Base-by-base conservation (phyloP, 2,113 vertebrate species). In the Andinoacara biseriatus region DNA sequence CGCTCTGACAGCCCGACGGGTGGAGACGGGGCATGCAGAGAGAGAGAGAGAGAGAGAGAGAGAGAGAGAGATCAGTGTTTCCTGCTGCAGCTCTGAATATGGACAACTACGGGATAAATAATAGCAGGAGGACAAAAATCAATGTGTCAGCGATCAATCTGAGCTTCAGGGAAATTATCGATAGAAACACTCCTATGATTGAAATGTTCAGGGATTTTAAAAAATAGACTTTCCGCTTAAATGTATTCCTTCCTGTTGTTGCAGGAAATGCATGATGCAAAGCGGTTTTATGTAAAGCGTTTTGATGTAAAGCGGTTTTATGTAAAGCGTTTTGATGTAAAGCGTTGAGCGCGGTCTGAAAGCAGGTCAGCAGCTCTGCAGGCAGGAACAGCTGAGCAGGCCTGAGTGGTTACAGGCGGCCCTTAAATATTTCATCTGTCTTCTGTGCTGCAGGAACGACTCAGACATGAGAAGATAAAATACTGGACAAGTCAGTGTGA, bases 361-460 rank as follows among this genome's bases (percentile, higher is more conserved):
- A 90, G 33, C 87, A 89, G 90, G 87, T 92, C 89, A 91, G 74
- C 10, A 10, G 67, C 80, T 69, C 49, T 56, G 31, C 59, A 20
- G 65, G 29, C 43, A 69, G 65, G 46, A 72, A 31, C 65, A 72
- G 67, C 67, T 31, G 80, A 84, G 13, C 22, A 33, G 84, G 72
- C 18, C 84, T 58, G 86, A 87, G 84, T 90, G 81, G 56, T 81
- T 85, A 49, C 13, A 86, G 83, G 62, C 8, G 79, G 38, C 20
- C n/a, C 3, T 26, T 92, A 62, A 90, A 92, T 91, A 93, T 90
- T 92, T 92, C 18, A 91, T 81, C 62, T 80, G 38, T 62, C 43
- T 24, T 85, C 83, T 56, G 29, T 20, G 83, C 81, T 52, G 82
- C 46, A 18, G 80, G 7, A 54, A 60, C 11, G 58, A 76, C 61